Base-by-base conservation (phyloP, 2,888 invertebrate species). In the Meliscaeva auricollis region DNA sequence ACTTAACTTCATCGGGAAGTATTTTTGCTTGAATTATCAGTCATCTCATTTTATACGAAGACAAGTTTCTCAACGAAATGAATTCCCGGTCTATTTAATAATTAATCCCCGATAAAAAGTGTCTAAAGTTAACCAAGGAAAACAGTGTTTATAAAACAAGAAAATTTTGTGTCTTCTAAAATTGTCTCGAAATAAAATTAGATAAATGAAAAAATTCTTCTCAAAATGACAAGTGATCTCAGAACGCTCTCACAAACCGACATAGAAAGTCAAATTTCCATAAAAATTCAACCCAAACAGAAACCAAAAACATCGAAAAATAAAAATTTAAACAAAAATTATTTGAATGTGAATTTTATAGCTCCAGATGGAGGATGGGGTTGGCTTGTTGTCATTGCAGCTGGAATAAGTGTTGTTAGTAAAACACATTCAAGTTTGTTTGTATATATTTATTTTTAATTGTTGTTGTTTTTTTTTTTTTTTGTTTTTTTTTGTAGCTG, bases 291-390 rank as follows among this genome's bases (percentile, higher is more conserved):
- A 0, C 60, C 52, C 5, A 17, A n/a, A 1, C 60, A 44, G 9
- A 35, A 22, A 22, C 11, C 20, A 6, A 41, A 5, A 32, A 3
- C 22, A 3, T 35, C 30, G 17, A 75, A 26, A 46, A 90, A 91
- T 44, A 89, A 90, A 87, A 89, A 92, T 9, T 89, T 89, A 38
- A 90, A 92, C 78, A 91, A 92, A 88, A 91, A 90, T 77, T 90
- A 92, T 87, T 89, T 92, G 79, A 92, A 92, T 52, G 90, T 93
- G 30, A 94, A 94, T 75, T 96, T 95, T 88, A 92, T 94, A 50
- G 94, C 96, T 3, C 96, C 96, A 0, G 96, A 96, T 90, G 96
- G 96, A 0, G 96, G 96, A 0, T 96, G 96, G 96, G 92, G 92
- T 3, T 96, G 96, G 96, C 92, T 96, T 90, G 93, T 96, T 62